phyloP scores from a whole-genome alignment of 2,888 invertebrate genomes.

The Rhaphigaster nebulosa region DNA sequence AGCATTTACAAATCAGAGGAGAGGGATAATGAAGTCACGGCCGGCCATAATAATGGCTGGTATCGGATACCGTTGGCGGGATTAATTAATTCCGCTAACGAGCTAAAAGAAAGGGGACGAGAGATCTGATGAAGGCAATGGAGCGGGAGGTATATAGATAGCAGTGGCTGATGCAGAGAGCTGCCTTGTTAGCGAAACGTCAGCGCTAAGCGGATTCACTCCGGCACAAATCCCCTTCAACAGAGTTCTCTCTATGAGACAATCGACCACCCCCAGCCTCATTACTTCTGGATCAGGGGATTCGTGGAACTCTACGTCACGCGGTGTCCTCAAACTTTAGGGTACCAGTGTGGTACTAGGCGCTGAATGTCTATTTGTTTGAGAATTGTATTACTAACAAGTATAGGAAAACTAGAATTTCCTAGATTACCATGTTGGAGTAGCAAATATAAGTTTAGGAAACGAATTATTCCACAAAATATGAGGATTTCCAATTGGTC shows the following conservation, averaged over 20 bases:
- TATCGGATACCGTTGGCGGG: not conserved
- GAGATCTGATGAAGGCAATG: conserved; percentile 21
- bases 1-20: not conserved
- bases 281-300: conserved; percentile 43
- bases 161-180: conserved; percentile 28
- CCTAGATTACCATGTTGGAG: no score
- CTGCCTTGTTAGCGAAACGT: conserved; percentile 56
- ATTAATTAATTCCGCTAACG: conserved; percentile 48
- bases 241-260: conserved; percentile 33
- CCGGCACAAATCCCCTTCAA: conserved; percentile 49
- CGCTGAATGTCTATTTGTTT: no score
- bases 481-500: no score
- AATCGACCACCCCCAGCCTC: conserved; percentile 22
- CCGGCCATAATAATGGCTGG: not conserved
- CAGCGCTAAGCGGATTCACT: conserved; percentile 53
- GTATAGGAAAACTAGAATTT: no score
- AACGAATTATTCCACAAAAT: no score
- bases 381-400: no score
- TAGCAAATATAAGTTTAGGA: no score
- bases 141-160: conserved; percentile 43
- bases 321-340: not conserved
- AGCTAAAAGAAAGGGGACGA: conserved; percentile 34
- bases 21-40: conserved; percentile 19
- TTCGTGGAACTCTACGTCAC: not conserved
- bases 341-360: no score